These are phyloP conservation scores for Petromus typicus DNA, from an alignment of 2,113 vertebrate species.

Conservation along the genomic window DNA sequence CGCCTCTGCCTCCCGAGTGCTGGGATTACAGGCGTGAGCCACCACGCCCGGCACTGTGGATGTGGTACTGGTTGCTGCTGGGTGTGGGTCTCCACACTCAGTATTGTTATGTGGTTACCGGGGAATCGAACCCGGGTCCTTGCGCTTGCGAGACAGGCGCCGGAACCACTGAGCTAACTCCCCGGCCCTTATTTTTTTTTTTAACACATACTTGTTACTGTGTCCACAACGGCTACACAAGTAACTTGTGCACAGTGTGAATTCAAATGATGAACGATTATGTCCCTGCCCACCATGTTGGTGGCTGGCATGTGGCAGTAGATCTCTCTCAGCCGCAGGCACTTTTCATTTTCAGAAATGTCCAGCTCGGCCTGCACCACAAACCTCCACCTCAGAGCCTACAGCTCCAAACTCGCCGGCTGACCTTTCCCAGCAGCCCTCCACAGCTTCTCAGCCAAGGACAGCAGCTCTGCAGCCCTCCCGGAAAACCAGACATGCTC, in stretches of 20 bases:
- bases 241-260: neutral
- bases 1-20: too few relatives aligned
- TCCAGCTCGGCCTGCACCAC: constrained; percentile 87
- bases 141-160: too few relatives aligned
- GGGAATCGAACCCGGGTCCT: too few relatives aligned
- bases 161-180: too few relatives aligned
- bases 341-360: constrained; percentile 87
- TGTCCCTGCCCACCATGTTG: neutral
- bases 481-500: constrained; percentile 53
- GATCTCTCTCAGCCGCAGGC: neutral
- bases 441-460: constrained; percentile 69
- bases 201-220: neutral
- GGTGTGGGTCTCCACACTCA: too few relatives aligned
- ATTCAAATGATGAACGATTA: neutral
- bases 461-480: constrained; percentile 75
- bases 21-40: too few relatives aligned
- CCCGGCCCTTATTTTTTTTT: too few relatives aligned
- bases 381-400: constrained; percentile 84
- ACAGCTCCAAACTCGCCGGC: constrained; percentile 56
- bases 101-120: too few relatives aligned
- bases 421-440: constrained; percentile 31
- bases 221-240: neutral
- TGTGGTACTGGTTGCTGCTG: too few relatives aligned
- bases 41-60: too few relatives aligned
- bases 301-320: neutral